phyloP scores from a whole-genome alignment of 1,140 invertebrate genomes.

The Scaptomyza pallida region DNA sequence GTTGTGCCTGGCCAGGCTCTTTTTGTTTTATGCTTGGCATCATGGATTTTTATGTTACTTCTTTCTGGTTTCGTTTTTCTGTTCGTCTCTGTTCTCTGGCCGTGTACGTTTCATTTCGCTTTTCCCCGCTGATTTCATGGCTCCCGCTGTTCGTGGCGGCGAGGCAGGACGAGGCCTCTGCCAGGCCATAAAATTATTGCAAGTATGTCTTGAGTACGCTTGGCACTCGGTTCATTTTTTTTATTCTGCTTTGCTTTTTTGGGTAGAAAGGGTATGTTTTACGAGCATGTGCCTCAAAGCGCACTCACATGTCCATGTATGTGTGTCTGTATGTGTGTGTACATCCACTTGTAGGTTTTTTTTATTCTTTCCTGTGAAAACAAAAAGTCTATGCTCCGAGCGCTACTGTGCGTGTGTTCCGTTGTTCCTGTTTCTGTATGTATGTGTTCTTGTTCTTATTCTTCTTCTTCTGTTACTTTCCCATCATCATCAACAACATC shows the following conservation, averaged over 20 bases:
- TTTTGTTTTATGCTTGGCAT: constrained; percentile 80
- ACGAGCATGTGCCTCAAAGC: constrained; percentile 72
- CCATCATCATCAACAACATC: constrained; percentile 16
- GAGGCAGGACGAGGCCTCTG: constrained; percentile 58
- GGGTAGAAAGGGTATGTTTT: constrained; percentile 71
- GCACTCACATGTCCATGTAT: constrained; percentile 40
- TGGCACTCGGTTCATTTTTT: constrained; percentile 70
- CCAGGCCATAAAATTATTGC: constrained; percentile 79
- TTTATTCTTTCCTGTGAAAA: constrained; percentile 78
- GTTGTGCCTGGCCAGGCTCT: constrained; percentile 69
- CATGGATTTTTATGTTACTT: constrained; percentile 81
- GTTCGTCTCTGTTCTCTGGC: constrained; percentile 34
- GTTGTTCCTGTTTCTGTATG: constrained; percentile 43
- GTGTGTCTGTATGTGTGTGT: constrained; percentile 27
- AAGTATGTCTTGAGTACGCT: constrained; percentile 80
- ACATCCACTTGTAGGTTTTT: constrained; percentile 77
- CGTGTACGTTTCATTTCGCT: constrained; percentile 47
- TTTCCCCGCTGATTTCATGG: constrained; percentile 76
- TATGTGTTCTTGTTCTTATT: constrained; percentile 26
- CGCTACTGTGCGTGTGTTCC: constrained; percentile 51
- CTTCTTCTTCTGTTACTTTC: constrained; percentile 18
- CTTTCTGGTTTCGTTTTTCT: constrained; percentile 71
- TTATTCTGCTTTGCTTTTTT: too few relatives aligned
- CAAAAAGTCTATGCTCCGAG: constrained; percentile 67
- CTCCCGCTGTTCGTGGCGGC: constrained; percentile 31